Evolutionary conservation across 1,140 invertebrate species (phyloP).

Genomic region (Lordiphosa mommai): DNA sequence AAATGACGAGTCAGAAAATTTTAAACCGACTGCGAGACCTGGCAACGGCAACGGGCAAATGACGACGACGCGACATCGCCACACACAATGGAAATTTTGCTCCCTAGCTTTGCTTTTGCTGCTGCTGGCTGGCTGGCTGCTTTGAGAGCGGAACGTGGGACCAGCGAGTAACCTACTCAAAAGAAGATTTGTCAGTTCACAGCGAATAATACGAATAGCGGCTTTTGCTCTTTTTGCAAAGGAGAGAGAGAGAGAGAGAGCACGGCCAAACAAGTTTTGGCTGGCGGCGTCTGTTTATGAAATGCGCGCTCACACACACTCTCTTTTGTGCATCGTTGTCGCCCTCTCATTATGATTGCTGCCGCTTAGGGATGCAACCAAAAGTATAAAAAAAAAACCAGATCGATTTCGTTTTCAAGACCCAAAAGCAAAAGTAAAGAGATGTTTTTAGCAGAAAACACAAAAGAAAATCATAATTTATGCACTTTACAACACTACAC

Average conservation of each 20-base stretch:
- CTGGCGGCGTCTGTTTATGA: slow-evolving; percentile 53
- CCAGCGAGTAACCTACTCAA: slow-evolving; percentile 59
- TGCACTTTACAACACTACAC: slow-evolving; percentile 69
- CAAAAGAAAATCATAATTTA: slow-evolving; percentile 50
- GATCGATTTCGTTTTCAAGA: slow-evolving; percentile 67
- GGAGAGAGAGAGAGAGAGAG: slow-evolving; percentile 26
- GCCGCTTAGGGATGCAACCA: slow-evolving; percentile 65
- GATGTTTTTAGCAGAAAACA: slow-evolving; percentile 14
- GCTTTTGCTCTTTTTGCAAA: slow-evolving; percentile 69
- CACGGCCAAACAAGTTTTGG: slow-evolving; percentile 62
- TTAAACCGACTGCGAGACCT: slow-evolving; percentile 60
- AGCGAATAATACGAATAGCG: slow-evolving; percentile 45
- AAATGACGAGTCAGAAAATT: slow-evolving; percentile 77
- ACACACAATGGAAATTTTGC: slow-evolving; percentile 79
- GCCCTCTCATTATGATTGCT: slow-evolving; percentile 31
- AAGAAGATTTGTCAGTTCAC: slow-evolving; percentile 48
- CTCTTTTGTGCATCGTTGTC: slow-evolving; percentile 44
- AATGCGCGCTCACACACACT: slow-evolving; percentile 20
- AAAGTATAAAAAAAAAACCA: slow-evolving; percentile 32
- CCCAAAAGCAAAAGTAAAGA: slow-evolving; percentile 7
- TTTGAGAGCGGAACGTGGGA: slow-evolving; percentile 2
- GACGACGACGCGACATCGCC: slow-evolving; percentile 57
- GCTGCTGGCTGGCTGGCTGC: slow-evolving; percentile 12
- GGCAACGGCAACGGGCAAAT: slow-evolving; percentile 35
- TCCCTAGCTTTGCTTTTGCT: slow-evolving; percentile 69